Percentiles rank a stretch among this genome's conserved stretches.
These are phyloP conservation scores for Python bivittatus DNA, from an alignment of 2,113 vertebrate species.

Conservation along the genomic window DNA sequence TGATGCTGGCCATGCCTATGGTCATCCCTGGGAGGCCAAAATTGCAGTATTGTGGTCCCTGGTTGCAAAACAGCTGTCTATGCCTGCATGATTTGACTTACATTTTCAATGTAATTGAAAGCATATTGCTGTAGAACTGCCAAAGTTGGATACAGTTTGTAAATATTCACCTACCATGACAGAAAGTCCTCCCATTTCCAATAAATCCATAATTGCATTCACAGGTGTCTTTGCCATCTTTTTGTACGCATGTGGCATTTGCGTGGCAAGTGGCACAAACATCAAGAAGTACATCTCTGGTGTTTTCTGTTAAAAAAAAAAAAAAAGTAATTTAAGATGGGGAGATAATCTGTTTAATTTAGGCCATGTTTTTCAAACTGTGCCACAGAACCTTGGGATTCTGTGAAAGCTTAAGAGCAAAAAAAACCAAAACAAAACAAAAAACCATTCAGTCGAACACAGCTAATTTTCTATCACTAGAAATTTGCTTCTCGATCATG, in stretches of 20 bases:
- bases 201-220: conserved; percentile 93
- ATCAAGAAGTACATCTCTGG: conserved; percentile 61
- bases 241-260: conserved; percentile 85
- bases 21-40: not conserved
- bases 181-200: conserved; percentile 88
- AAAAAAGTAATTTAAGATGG: not conserved
- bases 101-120: not conserved
- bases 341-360: not conserved
- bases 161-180: conserved; percentile 79
- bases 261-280: conserved; percentile 86
- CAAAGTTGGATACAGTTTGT: not conserved
- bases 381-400: too few relatives aligned
- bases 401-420: too few relatives aligned
- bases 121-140: not conserved
- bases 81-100: not conserved
- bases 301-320: conserved; percentile 37
- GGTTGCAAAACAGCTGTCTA: not conserved
- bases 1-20: not conserved
- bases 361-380: too few relatives aligned
- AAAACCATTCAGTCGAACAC: too few relatives aligned
- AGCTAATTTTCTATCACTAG: too few relatives aligned
- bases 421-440: too few relatives aligned
- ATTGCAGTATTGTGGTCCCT: not conserved
- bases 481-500: too few relatives aligned
- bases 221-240: conserved; percentile 81